phyloP scores from a whole-genome alignment of 2,113 vertebrate genomes.

The Aspiorhynchus laticeps region DNA sequence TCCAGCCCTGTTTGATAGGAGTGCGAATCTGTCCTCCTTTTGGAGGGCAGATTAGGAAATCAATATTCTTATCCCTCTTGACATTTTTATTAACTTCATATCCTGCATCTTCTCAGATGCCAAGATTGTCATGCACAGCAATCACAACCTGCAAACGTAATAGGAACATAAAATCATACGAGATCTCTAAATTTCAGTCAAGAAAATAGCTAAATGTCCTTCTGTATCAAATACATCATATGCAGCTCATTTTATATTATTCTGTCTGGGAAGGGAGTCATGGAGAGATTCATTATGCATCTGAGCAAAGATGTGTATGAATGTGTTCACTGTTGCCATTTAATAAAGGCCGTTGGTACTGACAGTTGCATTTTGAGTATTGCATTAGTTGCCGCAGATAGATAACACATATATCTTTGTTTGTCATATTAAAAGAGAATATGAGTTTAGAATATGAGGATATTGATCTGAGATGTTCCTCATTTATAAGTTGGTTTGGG shows the following conservation, averaged over 20 bases:
- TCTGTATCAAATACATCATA: conserved; percentile 7
- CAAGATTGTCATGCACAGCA: conserved; percentile 20
- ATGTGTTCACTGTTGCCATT: not conserved
- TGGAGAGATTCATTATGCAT: not conserved
- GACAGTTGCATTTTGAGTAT: not conserved
- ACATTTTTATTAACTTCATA: conserved; percentile 50
- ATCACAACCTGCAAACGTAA: conserved; percentile 15
- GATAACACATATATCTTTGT: not conserved
- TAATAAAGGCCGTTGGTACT: not conserved
- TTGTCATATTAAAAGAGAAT: not conserved
- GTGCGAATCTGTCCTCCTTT: conserved; percentile 18
- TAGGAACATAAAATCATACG: conserved; percentile 21
- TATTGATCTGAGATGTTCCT: not conserved
- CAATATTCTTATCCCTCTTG: conserved; percentile 48
- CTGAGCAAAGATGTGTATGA: conserved; percentile 1
- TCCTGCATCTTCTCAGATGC: not conserved
- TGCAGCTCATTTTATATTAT: not conserved
- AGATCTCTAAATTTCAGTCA: conserved; percentile 39
- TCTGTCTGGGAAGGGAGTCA: not conserved
- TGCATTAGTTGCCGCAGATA: not conserved
- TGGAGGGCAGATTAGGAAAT: conserved; percentile 45
- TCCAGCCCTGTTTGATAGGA: not conserved
- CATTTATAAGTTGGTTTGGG: not conserved
- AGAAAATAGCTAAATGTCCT: conserved; percentile 18
- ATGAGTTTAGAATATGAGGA: not conserved